Evolutionary conservation across 2,113 vertebrate genomes (phyloP), one percentile per base, ranked within the genome.

Genomic region (Syngnathus typhle): DNA sequence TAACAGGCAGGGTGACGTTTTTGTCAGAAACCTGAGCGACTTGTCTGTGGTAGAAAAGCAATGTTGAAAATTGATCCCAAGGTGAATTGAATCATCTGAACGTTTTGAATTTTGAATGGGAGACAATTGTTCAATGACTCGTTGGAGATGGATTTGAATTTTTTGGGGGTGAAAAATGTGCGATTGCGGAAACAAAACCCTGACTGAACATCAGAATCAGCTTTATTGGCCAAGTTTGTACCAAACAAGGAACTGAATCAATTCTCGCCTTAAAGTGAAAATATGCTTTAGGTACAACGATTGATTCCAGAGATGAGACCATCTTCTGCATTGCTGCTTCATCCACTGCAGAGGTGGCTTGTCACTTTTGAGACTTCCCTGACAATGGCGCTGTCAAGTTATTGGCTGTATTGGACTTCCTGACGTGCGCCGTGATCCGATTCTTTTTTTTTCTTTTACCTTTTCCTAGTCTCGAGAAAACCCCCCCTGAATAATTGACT

Each of bases 301-400:
- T 51, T n/a, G 49, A 4, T 27, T 27, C 27, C 2, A 27, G 27
- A 27, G 19, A 41, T 39, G 60, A 12, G 41, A 43, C 9, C 41
- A 43, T 5, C 44, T 46, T 46, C 15, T 15, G 6, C 44, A 46
- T 15, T 13, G 12, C 44, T 6, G 7, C 16, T 60, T 32, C 87
- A 86, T 87, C 92, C 92, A 86, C 84, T 84, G 84, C 87, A 88
- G 88, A 78, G 70, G 77, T 74, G 78, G 76, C 62, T 68, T 70
- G 76, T 79, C 55, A 84, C 82, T 83, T 88, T 89, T 76, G 64
- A 76, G 69, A 81, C 65, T 76, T 82, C 80, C 80, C 67, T 88
- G 88, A 80, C 81, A 79, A 83, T 32, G 23, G 5, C 23, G 5
- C 64, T 52, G 79, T 74, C 77, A 77, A 78, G 32, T 69, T 78